Base-by-base conservation (phyloP, 2,797 vertebrate genomes). In the Fringilla coelebs region DNA sequence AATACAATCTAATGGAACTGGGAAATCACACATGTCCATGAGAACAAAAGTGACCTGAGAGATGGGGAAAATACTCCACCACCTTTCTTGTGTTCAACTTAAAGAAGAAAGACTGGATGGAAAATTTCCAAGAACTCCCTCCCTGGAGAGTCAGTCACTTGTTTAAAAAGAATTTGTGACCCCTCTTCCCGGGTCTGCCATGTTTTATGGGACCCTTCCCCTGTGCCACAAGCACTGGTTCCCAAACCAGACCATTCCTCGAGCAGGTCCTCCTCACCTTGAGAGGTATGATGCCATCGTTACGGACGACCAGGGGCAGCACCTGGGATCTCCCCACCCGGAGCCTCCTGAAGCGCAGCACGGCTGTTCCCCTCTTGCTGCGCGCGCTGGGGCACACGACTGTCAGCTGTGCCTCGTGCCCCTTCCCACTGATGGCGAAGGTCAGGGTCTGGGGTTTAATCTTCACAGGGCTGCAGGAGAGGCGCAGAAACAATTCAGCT, bases 261-360 rank as follows among this genome's bases (percentile, higher is more conserved):
- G 7, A 24, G 43, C 19, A 28, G 36, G 11, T 45, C 13, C 97
- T 95, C 96, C 97, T 95, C 96, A 98, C 98, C 98, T 98, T 90
- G 48, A 97, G 95, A 18, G 97, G 95, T 18, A 98, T 18, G 25
- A 87, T 95, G 67, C 98, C 98, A 3, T 96, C 93, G 68, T 99
- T 99, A 32, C 97, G 96, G 71, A 99, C 93, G 60, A 99, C 88
- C 79, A 99, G 89, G 18, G 98, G 98, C 13, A 98, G 98, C 6
- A 89, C 94, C 55, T 97, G 97, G 5, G 88, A 94, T 6, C 95
- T 95, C 5, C 98, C 98, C 25, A 98, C 94, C 60, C 97, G 86
- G 18, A 98, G 97, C 24, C 96, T 98, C 91, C 96, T 97, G 93
- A 99, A 99, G 80, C 98, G 98, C 58, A 99, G 95, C 77, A 99